Base-by-base conservation (phyloP, 1,140 invertebrate species). In the Bilobella aurantiaca region DNA sequence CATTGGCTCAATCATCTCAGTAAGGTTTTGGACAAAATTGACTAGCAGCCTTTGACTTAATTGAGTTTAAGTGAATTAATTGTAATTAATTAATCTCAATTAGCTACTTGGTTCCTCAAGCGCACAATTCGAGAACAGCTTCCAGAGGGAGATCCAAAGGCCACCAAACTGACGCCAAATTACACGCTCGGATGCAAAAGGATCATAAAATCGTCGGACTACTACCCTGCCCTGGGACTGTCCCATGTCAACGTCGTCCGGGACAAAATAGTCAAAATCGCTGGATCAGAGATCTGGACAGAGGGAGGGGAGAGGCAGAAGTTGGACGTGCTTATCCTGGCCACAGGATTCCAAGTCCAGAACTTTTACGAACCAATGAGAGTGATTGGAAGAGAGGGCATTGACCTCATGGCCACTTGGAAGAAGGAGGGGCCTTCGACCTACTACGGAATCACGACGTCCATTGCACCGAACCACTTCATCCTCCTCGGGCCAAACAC, bases 401-500 rank as follows among this genome's bases (percentile, higher is more conserved):
- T 34, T 3, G 30, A 66, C 25, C 23, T 69, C 16, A 31, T 59
- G 16, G 29, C 29, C 28, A 12, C 21, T 8, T 69, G 68, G 68
- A 62, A 32, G 30, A 23, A 58, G 1, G 25, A 47, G 1, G 53
- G 27, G 23, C 61, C 64, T 3, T 25, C 2, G 14, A 18, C 5
- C 8, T 69, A 59, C 42, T 63, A 30, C 47, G 67, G 67, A 31
- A 68, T 65, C 21, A 18, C 29, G 30, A 34, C 2, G 18, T 14
- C n/a, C 37, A 3, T 56, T 34, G 18, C 23, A 27, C 66, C 66
- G 16, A 67, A 67, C 34, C 56, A 58, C 18, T 67, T 67, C 31
- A 34, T 66, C n/a, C 64, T 66, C 16, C 34, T 69, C 12, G 68
- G 68, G 2, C 68, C 68, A 30, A 63, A 66, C 56, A 67, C 68